Evolutionary conservation across 2,113 vertebrate genomes (phyloP).

Genomic region (Sylvilagus bachmani): DNA sequence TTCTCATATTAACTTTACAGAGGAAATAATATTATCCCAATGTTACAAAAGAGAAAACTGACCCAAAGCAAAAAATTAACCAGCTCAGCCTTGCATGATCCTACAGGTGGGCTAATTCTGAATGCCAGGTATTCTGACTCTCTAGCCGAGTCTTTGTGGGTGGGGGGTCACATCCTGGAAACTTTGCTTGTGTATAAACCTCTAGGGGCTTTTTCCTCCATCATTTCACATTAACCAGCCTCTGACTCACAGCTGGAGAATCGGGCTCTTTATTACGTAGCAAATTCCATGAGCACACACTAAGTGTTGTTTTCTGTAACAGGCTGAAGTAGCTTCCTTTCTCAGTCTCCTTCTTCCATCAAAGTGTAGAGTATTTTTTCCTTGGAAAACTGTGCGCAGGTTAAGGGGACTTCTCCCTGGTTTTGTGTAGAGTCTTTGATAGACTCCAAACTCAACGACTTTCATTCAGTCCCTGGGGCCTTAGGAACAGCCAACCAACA

Average conservation of each 20-base stretch:
- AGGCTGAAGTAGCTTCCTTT: conserved; percentile 27
- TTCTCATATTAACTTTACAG: not conserved
- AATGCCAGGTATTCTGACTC: not conserved
- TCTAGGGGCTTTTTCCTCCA: not conserved
- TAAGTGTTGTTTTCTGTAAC: conserved; percentile 55
- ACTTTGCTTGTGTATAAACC: not conserved
- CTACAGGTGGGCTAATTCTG: not conserved
- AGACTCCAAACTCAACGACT: conserved; percentile 83
- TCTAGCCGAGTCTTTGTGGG: not conserved
- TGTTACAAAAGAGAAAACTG: not conserved
- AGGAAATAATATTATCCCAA: not conserved
- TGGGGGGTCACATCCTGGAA: conserved; percentile 31
- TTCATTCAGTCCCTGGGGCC: conserved; percentile 84
- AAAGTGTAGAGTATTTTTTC: conserved; percentile 81
- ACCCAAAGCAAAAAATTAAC: not conserved
- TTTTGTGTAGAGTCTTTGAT: conserved; percentile 88
- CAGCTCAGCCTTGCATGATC: not conserved
- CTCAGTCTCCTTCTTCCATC: conserved; percentile 62
- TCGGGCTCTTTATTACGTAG: conserved; percentile 61
- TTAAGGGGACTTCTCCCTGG: conserved; percentile 81
- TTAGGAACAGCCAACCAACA: conserved; percentile 88
- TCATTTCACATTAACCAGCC: conserved; percentile 58
- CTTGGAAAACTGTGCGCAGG: conserved; percentile 82
- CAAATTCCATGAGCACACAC: conserved; percentile 64
- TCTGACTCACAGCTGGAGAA: conserved; percentile 76